phyloP scores from a whole-genome alignment of 2,888 invertebrate genomes.

The Cephonodes hylas region DNA sequence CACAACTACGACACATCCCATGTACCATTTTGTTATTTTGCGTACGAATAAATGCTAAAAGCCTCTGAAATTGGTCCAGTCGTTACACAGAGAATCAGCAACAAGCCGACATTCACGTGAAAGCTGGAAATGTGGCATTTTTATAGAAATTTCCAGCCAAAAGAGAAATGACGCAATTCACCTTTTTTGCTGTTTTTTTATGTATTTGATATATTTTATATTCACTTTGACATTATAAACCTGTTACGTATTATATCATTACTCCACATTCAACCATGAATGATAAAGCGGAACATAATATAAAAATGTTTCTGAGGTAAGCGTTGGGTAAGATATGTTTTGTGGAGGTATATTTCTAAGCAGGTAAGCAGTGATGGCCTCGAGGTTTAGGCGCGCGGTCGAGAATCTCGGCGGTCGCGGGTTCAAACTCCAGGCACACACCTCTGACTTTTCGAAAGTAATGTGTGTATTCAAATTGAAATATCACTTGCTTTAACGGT shows the following conservation, averaged over 20 bases:
- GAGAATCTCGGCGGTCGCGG: no score
- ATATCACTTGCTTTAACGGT: no score
- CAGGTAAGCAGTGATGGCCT: no score
- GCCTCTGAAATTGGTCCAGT: conserved; percentile 6
- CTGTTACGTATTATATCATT: background rate
- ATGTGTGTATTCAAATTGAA: no score
- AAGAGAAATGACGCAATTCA: background rate
- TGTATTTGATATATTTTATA: background rate
- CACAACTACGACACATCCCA: no score
- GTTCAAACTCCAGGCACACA: no score
- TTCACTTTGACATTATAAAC: background rate
- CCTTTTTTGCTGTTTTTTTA: background rate
- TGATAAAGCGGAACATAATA: no score
- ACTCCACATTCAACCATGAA: background rate
- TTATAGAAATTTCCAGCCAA: background rate
- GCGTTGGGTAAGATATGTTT: no score
- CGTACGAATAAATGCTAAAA: background rate
- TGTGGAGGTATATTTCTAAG: no score
- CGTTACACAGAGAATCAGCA: conserved; percentile 3
- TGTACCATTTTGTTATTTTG: background rate
- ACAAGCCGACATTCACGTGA: background rate
- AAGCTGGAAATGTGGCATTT: conserved; percentile 5
- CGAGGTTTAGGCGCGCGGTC: no score
- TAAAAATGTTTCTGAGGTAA: no score
- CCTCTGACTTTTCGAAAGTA: no score